phyloP scores from a whole-genome alignment of 2,113 vertebrate species.

The Lophotis ruficrista region DNA sequence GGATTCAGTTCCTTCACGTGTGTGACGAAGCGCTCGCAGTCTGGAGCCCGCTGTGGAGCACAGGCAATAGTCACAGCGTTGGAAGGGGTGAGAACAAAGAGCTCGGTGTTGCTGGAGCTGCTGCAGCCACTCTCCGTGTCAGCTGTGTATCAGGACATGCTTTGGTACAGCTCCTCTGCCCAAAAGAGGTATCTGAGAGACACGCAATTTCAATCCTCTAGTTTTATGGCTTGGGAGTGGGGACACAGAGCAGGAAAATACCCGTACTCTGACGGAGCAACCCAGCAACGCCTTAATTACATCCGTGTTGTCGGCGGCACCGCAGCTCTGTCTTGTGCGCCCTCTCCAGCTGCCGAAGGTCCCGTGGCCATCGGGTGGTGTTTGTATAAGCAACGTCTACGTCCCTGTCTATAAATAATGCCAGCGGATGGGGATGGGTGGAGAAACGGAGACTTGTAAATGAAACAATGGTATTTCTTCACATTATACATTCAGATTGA shows the following conservation, averaged over 20 bases:
- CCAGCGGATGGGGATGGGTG: neutral
- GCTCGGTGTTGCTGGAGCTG: neutral
- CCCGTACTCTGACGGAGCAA: neutral
- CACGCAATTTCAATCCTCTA: neutral
- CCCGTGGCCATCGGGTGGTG: neutral
- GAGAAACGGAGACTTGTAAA: neutral
- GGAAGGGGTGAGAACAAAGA: rapidly evolving
- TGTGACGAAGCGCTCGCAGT: neutral
- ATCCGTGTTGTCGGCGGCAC: neutral
- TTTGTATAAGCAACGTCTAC: neutral
- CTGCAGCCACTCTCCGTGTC: neutral
- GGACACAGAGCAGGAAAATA: neutral
- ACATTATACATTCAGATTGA: neutral
- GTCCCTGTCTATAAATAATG: neutral
- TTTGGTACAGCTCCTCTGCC: neutral
- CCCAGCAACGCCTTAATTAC: neutral
- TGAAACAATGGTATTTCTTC: neutral
- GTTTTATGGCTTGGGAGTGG: neutral
- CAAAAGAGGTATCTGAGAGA: neutral
- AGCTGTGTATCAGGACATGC: neutral
- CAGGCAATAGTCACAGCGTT: neutral
- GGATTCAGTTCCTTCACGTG: neutral
- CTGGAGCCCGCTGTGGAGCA: neutral
- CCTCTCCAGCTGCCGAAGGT: neutral
- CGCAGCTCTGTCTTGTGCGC: neutral